These are phyloP conservation scores for Tympanuchus pallidicinctus DNA, from an alignment of 2,113 vertebrate genomes.

Conservation along the genomic window DNA sequence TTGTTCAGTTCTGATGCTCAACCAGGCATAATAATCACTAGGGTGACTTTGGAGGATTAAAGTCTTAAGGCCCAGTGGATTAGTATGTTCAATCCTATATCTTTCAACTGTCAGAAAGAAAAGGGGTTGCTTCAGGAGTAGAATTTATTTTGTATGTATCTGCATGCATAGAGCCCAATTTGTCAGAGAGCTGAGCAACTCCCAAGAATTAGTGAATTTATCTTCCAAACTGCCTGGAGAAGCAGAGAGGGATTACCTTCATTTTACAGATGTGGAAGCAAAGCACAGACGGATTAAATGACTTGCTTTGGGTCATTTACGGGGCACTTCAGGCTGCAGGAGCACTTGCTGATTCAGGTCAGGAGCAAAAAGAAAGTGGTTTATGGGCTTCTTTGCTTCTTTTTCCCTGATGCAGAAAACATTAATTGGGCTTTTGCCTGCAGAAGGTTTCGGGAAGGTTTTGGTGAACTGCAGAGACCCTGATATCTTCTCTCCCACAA, in stretches of 20 bases:
- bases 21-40: conserved; percentile 53
- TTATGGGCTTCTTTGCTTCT: background rate
- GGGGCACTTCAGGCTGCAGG: conserved; percentile 9
- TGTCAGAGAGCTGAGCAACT: conserved; percentile 55
- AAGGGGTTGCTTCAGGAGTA: conserved; percentile 12
- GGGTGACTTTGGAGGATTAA: conserved; percentile 68
- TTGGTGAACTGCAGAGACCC: background rate
- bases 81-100: conserved; percentile 63
- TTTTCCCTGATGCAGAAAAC: background rate
- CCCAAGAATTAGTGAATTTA: conserved; percentile 46
- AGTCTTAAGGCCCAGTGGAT: conserved; percentile 61
- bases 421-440: background rate
- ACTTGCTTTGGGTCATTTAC: conserved; percentile 44
- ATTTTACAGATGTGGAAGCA: conserved; percentile 49
- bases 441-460: background rate
- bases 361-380: background rate
- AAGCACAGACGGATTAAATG: conserved; percentile 36
- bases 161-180: conserved; percentile 43
- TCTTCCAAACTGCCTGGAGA: conserved; percentile 42
- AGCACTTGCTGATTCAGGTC: background rate
- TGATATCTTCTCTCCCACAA: background rate
- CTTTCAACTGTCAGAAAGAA: conserved; percentile 63
- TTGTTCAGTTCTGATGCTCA: conserved; percentile 57
- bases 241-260: conserved; percentile 59
- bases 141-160: background rate